Evolutionary conservation across 2,113 vertebrate species (phyloP), one percentile per base, ranked within the genome.

Genomic region (Girardinichthys multiradiatus): DNA sequence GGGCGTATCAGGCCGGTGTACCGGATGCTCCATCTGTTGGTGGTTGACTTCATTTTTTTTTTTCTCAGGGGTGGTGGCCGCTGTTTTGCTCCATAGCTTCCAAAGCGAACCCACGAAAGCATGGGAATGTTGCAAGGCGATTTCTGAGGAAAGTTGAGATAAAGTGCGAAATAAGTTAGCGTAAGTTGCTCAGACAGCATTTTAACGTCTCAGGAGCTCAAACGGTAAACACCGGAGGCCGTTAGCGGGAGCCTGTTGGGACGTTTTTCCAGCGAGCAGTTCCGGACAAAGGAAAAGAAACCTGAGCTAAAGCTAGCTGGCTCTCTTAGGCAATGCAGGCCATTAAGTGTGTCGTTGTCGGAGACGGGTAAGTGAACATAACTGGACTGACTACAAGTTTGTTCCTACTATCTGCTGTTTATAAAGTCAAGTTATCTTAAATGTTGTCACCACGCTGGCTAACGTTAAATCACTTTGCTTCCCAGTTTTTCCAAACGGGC

Each of bases 311-410:
- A 89, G 79, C 75, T 88, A 93, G 88, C 86, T 87, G 72, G 66
- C 63, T 73, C 81, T 64, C 71, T 79, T 62, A 42, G 80, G 86
- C 91, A 74, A 98, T 98, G 97, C 97, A 98, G 96, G 97, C 97
- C 95, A 98, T 98, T 90, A 98, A 98, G 95, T 98, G 97, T 96
- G 97, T 98, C 93, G 97, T 98, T 88, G 97, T 98, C 74, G 97
- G 97, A 89, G 97, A 98, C 94, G 96, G 97, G 97, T 98, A 72
- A 97, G 96, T 94, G 94, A 62, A 95, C 92, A 86, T 29, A 64
- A 71, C 10, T 29, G 10, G 68, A 7, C n/a, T 6, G 11, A 14
- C 2, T 37, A 0, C 8, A 13, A 8, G n/a, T 72, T 33, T 67
- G 14, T 14, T 31, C 9, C 14, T 68, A 28, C 5, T 0, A 19